A percentile compares a stretch with the other conserved stretches of the same genome.
phyloP scores from a whole-genome alignment of 2,888 invertebrate genomes.

The Amphipoea lucens region DNA sequence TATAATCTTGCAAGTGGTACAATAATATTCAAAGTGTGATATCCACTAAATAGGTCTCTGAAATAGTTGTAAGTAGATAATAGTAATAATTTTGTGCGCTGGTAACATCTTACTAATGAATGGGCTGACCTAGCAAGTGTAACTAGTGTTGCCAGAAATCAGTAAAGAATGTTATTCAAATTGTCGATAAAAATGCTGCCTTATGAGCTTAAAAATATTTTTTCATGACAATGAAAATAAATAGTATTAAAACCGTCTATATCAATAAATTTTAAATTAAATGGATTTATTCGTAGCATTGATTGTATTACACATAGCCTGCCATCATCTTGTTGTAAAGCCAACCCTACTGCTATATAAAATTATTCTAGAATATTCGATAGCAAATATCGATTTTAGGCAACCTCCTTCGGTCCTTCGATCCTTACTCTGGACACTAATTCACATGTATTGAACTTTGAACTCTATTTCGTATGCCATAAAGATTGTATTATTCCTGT shows the following conservation, averaged over 20 bases:
- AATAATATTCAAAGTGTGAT: conserved; percentile 70
- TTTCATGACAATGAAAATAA: conserved; percentile 36
- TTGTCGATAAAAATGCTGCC: conserved; percentile 51
- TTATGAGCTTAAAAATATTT: conserved; percentile 55
- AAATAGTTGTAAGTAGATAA: conserved; percentile 71
- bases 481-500: conserved; percentile 8
- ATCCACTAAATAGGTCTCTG: conserved; percentile 66
- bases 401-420: conserved; percentile 45
- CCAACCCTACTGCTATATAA: conserved; percentile 32
- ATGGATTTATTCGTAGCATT: conserved; percentile 24
- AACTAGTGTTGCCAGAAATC: conserved; percentile 63
- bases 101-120: conserved; percentile 61
- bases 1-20: conserved; percentile 57
- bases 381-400: conserved; percentile 47
- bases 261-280: conserved; percentile 31
- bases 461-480: background rate
- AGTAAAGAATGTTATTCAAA: conserved; percentile 35
- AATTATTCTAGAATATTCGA: conserved; percentile 28
- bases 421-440: conserved; percentile 20
- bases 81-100: conserved; percentile 64
- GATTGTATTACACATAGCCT: conserved; percentile 32
- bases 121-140: conserved; percentile 47
- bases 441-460: conserved; percentile 20
- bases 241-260: conserved; percentile 43
- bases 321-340: conserved; percentile 32